Conservation (phyloP, 2,888 invertebrate genomes). For the Hyposoter didymator region DNA sequence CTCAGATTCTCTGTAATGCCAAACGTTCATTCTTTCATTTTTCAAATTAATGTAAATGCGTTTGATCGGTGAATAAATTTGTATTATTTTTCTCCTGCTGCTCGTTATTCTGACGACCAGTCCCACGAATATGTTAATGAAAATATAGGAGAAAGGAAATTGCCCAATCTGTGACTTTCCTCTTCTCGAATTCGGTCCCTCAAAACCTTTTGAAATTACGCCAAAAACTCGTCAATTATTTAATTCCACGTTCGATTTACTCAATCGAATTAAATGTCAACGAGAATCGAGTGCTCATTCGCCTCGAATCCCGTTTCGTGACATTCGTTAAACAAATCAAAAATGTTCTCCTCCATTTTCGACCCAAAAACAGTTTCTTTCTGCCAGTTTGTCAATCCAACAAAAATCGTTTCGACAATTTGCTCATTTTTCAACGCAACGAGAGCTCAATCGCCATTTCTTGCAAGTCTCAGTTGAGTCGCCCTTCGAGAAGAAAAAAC, state of each 20-base stretch:
- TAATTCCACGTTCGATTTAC: not conserved
- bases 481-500: not conserved
- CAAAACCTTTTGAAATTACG: not conserved
- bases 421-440: not conserved
- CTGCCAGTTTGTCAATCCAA: not conserved
- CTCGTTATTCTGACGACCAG: not conserved
- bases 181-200: not conserved
- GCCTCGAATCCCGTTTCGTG: not conserved
- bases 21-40: not conserved
- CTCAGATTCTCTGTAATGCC: not conserved
- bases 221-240: not conserved
- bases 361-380: not conserved
- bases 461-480: not conserved
- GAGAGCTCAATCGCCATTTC: not conserved
- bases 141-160: constrained; percentile 16
- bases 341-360: not conserved
- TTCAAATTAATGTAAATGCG: constrained; percentile 5
- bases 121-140: not conserved
- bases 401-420: not conserved
- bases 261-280: not conserved
- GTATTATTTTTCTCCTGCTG: not conserved
- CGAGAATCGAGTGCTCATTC: not conserved
- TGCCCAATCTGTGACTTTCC: constrained; percentile 1
- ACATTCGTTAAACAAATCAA: not conserved
- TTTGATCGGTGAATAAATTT: not conserved